Evolutionary conservation across 2,113 vertebrate species (phyloP).

Genomic region (Actenoides lindsayi): DNA sequence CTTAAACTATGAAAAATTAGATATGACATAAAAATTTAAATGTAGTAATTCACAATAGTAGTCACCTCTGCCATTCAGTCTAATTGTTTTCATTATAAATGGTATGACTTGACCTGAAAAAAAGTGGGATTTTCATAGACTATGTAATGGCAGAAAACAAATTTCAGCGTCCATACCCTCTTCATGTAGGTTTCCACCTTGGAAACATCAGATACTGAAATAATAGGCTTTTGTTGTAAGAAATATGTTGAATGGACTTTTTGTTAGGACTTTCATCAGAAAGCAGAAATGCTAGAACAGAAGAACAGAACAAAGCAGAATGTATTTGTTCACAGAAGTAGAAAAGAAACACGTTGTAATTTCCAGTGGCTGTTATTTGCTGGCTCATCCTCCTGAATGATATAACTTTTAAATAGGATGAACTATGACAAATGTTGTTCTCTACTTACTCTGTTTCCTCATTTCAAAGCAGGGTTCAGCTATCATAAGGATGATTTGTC

Average conservation of each 20-base stretch:
- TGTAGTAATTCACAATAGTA: background rate
- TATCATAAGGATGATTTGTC: background rate
- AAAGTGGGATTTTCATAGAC: background rate
- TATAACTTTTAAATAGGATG: background rate
- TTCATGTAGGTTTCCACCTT: background rate
- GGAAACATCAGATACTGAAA: background rate
- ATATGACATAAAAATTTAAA: background rate
- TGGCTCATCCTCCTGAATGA: background rate
- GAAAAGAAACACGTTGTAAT: background rate
- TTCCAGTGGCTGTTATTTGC: background rate
- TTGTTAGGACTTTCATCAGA: background rate
- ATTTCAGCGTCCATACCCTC: background rate
- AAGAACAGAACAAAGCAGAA: background rate
- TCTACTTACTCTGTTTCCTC: background rate
- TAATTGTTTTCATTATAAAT: background rate
- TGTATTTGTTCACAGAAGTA: background rate
- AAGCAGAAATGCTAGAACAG: background rate
- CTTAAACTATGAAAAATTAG: background rate
- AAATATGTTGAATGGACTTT: background rate
- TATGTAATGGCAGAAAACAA: background rate
- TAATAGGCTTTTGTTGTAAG: background rate
- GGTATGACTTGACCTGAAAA: background rate
- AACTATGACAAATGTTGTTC: background rate
- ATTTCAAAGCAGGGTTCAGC: background rate
- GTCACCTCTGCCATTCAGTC: background rate